These are phyloP conservation scores for Macrobrachium rosenbergii DNA, from an alignment of 1,140 invertebrate species.

Conservation along the genomic window DNA sequence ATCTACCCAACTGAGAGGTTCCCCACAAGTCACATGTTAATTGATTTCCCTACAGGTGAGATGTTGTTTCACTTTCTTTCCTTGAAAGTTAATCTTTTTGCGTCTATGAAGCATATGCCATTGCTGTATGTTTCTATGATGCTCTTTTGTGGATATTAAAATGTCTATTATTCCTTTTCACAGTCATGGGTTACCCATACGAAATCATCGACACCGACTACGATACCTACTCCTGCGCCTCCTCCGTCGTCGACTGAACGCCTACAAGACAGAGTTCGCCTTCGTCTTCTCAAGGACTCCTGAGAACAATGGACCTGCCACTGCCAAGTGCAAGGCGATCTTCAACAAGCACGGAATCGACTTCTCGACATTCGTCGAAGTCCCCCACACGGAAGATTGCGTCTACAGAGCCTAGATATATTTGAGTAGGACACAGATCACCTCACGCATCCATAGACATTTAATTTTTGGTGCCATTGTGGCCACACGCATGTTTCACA, in stretches of 20 bases:
- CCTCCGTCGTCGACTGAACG: neutral
- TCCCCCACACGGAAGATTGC: constrained; percentile 9
- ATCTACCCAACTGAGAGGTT: constrained; percentile 37
- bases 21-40: constrained; percentile 33
- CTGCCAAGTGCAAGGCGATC: constrained; percentile 7
- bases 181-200: constrained; percentile 7
- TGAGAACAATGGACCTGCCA: constrained; percentile 5
- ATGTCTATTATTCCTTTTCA: neutral
- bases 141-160: neutral
- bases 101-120: too few relatives aligned
- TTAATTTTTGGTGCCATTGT: too few relatives aligned
- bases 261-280: constrained; percentile 27
- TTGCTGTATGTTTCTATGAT: too few relatives aligned
- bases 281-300: constrained; percentile 31
- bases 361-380: constrained; percentile 22
- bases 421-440: too few relatives aligned
- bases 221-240: constrained; percentile 29
- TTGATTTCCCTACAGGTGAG: constrained; percentile 31
- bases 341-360: constrained; percentile 14
- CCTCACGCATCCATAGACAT: too few relatives aligned
- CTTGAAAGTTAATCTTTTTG: neutral
- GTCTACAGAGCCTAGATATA: constrained; percentile 20
- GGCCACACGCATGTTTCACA: too few relatives aligned
- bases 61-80: neutral
- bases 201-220: constrained; percentile 35